Conservation (phyloP, 1,140 invertebrate species). For the Luehdorfia chinensis region DNA sequence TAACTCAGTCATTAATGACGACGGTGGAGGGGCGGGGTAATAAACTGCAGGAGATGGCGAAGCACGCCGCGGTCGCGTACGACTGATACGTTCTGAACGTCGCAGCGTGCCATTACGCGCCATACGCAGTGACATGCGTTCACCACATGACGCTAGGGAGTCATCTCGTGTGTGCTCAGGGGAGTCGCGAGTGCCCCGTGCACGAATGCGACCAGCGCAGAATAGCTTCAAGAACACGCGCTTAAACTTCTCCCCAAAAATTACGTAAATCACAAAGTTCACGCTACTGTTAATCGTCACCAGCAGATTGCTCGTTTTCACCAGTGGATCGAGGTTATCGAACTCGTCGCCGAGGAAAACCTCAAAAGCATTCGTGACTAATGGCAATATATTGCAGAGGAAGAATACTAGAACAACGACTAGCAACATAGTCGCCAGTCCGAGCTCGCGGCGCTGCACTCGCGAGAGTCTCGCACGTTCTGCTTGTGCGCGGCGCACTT, state of each 20-base stretch:
- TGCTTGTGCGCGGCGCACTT: slow-evolving; percentile 89
- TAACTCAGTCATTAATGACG: slow-evolving; percentile 20
- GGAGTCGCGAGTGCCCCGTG: slow-evolving; percentile 81
- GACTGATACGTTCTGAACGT: slow-evolving; percentile 33
- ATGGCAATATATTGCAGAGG: slow-evolving; percentile 93
- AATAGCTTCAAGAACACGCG: slow-evolving; percentile 92
- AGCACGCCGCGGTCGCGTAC: slow-evolving; percentile 26
- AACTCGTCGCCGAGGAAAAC: slow-evolving; percentile 82
- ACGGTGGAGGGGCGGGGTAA: slow-evolving; percentile 52
- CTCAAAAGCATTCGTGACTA: slow-evolving; percentile 93
- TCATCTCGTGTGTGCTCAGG: slow-evolving; percentile 85
- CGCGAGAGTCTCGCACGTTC: slow-evolving; percentile 89
- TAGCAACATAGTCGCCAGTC: slow-evolving; percentile 94
- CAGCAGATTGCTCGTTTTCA: slow-evolving; percentile 93
- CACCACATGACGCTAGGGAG: slow-evolving; percentile 86
- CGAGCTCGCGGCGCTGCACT: slow-evolving; percentile 91
- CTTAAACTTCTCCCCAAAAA: slow-evolving; percentile 97
- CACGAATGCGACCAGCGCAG: slow-evolving; percentile 81
- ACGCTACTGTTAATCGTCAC: slow-evolving; percentile 98
- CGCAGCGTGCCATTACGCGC: slow-evolving; percentile 76
- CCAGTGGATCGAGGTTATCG: slow-evolving; percentile 84
- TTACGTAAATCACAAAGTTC: slow-evolving; percentile 98
- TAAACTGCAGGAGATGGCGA: slow-evolving; percentile 52
- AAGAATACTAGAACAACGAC: slow-evolving; percentile 97
- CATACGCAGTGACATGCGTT: slow-evolving; percentile 81